These are phyloP conservation scores for Melanotaenia trifasciata DNA, from an alignment of 2,797 vertebrate genomes.

Conservation along the genomic window DNA sequence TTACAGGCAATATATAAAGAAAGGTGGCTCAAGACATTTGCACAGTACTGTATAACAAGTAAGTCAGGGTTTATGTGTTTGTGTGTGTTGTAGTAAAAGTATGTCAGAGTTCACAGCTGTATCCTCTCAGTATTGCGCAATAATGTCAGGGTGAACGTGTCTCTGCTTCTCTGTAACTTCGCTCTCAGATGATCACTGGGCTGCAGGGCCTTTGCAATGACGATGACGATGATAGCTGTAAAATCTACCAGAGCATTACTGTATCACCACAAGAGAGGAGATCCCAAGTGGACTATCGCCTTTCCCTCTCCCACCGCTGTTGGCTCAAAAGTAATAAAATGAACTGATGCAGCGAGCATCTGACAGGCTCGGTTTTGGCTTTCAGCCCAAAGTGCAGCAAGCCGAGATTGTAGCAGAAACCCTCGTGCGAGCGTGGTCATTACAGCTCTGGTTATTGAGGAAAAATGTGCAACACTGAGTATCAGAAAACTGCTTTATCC, in stretches of 20 bases:
- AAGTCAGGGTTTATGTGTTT: conserved; percentile 21
- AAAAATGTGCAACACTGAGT: conserved; percentile 5
- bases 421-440: conserved; percentile 30
- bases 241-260: conserved; percentile 28
- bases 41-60: conserved; percentile 3
- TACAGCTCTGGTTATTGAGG: neutral
- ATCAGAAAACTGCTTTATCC: conserved; percentile 4
- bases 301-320: conserved; percentile 9
- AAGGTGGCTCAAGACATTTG: neutral
- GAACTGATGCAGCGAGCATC: conserved; percentile 19
- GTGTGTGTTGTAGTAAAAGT: conserved; percentile 36
- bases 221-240: conserved; percentile 41
- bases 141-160: conserved; percentile 38
- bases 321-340: conserved; percentile 11
- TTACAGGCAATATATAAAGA: neutral
- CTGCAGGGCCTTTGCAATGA: conserved; percentile 27
- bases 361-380: conserved; percentile 30
- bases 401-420: conserved; percentile 5
- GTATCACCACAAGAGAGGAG: conserved; percentile 6
- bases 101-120: conserved; percentile 71
- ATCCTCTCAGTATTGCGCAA: conserved; percentile 68
- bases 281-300: conserved; percentile 38
- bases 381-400: conserved; percentile 9
- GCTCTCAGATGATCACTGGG: conserved; percentile 37
- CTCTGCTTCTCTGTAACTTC: conserved; percentile 22